Percentiles rank a stretch among this genome's conserved stretches.
Conservation (phyloP, 2,797 vertebrate species). For the Bradypodion ventrale region DNA sequence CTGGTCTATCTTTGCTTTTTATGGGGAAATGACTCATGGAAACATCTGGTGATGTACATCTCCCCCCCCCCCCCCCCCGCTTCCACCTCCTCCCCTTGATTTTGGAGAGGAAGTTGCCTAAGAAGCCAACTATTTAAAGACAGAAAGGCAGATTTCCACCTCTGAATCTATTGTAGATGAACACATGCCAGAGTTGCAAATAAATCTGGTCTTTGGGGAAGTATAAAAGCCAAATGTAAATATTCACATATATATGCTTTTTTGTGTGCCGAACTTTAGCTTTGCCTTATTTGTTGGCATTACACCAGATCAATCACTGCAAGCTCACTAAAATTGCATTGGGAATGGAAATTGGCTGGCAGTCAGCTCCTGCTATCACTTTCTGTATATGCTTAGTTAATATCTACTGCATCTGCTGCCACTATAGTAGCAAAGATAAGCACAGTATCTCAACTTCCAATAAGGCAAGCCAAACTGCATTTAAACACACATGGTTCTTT, state of each 20-base stretch:
- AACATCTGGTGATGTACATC: not conserved
- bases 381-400: not conserved
- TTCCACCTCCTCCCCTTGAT: not conserved
- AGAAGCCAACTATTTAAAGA: not conserved
- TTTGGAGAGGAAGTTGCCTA: not conserved
- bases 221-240: slow-evolving; percentile 29
- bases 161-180: slow-evolving; percentile 14
- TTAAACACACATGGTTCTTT: not conserved
- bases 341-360: slow-evolving; percentile 21
- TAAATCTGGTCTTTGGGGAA: slow-evolving; percentile 10
- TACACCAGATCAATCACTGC: slow-evolving; percentile 26
- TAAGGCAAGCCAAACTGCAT: not conserved
- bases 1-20: not conserved
- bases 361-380: not conserved
- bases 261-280: slow-evolving; percentile 1
- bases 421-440: not conserved
- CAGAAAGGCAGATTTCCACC: not conserved
- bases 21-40: slow-evolving; percentile 11
- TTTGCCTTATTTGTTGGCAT: slow-evolving; percentile 31
- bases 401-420: not conserved
- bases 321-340: slow-evolving; percentile 25
- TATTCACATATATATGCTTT: slow-evolving; percentile 14
- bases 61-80: not conserved
- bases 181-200: slow-evolving; percentile 27
- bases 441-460: not conserved